Conservation (phyloP, 92 coral and sea anemone genomes). For the Porites lobata region DNA sequence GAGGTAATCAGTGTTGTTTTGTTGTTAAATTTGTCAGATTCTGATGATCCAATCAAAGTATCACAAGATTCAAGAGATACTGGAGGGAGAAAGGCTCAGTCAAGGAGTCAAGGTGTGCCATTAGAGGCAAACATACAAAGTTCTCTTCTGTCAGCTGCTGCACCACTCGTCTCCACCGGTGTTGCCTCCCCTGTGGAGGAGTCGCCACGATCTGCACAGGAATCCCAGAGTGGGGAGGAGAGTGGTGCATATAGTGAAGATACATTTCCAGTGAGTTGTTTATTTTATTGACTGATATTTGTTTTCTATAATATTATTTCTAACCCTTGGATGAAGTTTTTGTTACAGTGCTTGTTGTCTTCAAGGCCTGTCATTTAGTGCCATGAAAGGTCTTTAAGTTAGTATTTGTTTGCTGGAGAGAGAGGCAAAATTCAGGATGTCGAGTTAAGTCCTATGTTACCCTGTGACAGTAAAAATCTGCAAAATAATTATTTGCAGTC, state of each 20-base stretch:
- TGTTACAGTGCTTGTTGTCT: too few species aligned
- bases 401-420: too few species aligned
- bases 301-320: too few species aligned
- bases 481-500: too few species aligned
- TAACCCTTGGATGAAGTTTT: too few species aligned
- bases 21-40: background rate
- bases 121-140: constrained; percentile 40
- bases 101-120: constrained; percentile 9
- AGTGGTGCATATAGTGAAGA: constrained; percentile 39
- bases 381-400: too few species aligned
- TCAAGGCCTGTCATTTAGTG: too few species aligned
- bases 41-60: background rate
- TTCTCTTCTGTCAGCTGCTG: constrained; percentile 33
- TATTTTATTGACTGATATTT: too few species aligned
- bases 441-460: too few species aligned
- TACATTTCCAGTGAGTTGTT: constrained; percentile 30
- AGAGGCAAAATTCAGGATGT: too few species aligned
- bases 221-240: constrained; percentile 39
- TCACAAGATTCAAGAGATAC: constrained; percentile 1
- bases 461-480: too few species aligned
- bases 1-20: background rate
- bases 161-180: constrained; percentile 42
- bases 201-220: constrained; percentile 10
- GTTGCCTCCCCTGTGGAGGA: constrained; percentile 1
- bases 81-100: background rate